Base-by-base conservation (phyloP, 2,113 vertebrate species). In the Ifrita kowaldi region DNA sequence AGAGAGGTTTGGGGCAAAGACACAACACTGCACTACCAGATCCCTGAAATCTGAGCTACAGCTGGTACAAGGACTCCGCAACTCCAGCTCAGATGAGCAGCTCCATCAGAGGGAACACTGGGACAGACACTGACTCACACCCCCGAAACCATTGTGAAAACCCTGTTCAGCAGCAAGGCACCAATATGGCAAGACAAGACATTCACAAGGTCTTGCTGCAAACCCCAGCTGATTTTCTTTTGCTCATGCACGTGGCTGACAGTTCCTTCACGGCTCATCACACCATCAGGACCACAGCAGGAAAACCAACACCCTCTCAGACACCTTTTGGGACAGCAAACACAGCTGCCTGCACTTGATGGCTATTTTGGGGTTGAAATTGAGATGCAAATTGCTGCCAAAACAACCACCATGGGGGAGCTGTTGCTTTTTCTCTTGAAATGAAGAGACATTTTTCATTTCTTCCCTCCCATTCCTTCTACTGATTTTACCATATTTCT, bases 331-430 rank as follows among this genome's bases (percentile, higher is more conserved):
- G 55, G 63, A 88, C n/a, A 74, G 67, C 90, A 90, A 64, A 80
- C 70, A 76, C 88, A 86, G 88, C 92, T 93, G 85, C 82, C 71
- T 85, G 92, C 85, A 69, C 62, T 76, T 41, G 16, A 76, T 30
- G 70, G 28, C 1, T 85, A 65, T 88, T 94, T 88, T 79, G 74
- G 67, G 79, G 75, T 44, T 80, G 62, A 85, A 95, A 94, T 2
- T 49, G 59, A 86, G 71, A 82, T 88, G 75, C 50, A 85, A 84
- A 87, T 24, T 83, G 46, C 85, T 94, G 88, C 59, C 62, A 80
- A 85, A 94, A 76, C 53, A 78, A 79, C 46, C 14, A 3, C 41
- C n/a, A 87, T 3, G 14, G 91, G 90, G 80, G 76, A 96, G 77
- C 39, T 52, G 56, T 70, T 91, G 87, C 16, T 79, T 74, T 62